Conservation (phyloP, 1,140 invertebrate species). For the Marisa cornuarietis region DNA sequence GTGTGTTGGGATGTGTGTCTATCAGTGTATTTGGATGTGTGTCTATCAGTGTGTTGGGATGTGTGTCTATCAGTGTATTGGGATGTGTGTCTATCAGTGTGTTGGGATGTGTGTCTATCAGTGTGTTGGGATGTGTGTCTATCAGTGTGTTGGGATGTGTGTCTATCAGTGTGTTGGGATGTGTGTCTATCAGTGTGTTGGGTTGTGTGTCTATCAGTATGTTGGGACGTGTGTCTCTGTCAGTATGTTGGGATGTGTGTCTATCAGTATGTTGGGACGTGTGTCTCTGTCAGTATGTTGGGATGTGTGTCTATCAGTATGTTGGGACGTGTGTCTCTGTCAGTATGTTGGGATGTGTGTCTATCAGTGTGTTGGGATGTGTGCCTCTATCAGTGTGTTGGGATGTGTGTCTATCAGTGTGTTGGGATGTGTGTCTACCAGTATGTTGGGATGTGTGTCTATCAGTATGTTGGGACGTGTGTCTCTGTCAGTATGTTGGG, state of each 20-base stretch:
- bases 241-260: no score
- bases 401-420: not conserved
- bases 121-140: not conserved
- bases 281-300: not conserved
- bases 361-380: not conserved
- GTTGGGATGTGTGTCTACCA: not conserved
- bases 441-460: not conserved
- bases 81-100: no score
- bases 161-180: no score
- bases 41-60: not conserved
- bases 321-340: not conserved
- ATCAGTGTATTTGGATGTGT: no score
- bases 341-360: no score
- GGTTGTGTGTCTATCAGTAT: not conserved
- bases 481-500: not conserved
- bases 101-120: not conserved
- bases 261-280: not conserved
- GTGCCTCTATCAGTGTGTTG: not conserved
- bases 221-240: no score
- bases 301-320: not conserved
- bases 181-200: conserved; percentile 1
- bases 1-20: no score
- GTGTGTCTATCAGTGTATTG: not conserved
- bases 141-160: no score
- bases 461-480: not conserved